Evolutionary conservation across 1,140 invertebrate genomes (phyloP).

Genomic region (Trigoniulus corallinus): DNA sequence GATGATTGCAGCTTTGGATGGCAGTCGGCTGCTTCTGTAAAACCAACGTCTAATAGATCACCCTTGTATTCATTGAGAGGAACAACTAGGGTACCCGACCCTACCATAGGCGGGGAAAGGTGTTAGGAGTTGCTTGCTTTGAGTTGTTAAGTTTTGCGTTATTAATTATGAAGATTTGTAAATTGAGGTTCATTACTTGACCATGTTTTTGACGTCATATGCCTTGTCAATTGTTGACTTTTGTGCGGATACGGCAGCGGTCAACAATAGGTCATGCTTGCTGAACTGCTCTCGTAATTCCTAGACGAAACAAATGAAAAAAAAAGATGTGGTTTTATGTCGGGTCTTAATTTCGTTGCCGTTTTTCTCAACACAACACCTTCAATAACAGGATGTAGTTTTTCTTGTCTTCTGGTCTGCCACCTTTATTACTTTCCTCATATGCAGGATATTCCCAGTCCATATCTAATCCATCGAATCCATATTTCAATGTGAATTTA

Average conservation of each 20-base stretch:
- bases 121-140: no score
- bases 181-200: no score
- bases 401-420: conserved; percentile 43
- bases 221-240: conserved; percentile 48
- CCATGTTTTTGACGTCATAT: conserved; percentile 57
- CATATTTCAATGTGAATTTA: conserved; percentile 44
- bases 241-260: conserved; percentile 56
- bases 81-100: no score
- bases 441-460: conserved; percentile 70
- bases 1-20: no score
- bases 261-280: conserved; percentile 37
- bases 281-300: background rate
- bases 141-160: background rate
- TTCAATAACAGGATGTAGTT: conserved; percentile 58
- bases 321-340: conserved; percentile 56
- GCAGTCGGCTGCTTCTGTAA: no score
- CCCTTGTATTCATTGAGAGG: no score
- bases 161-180: no score
- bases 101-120: no score
- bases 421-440: conserved; percentile 46
- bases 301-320: conserved; percentile 37
- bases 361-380: conserved; percentile 31
- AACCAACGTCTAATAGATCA: no score
- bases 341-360: no score
- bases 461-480: conserved; percentile 63